These are phyloP conservation scores for Camponotus floridanus DNA, from an alignment of 1,140 invertebrate species.

Conservation along the genomic window DNA sequence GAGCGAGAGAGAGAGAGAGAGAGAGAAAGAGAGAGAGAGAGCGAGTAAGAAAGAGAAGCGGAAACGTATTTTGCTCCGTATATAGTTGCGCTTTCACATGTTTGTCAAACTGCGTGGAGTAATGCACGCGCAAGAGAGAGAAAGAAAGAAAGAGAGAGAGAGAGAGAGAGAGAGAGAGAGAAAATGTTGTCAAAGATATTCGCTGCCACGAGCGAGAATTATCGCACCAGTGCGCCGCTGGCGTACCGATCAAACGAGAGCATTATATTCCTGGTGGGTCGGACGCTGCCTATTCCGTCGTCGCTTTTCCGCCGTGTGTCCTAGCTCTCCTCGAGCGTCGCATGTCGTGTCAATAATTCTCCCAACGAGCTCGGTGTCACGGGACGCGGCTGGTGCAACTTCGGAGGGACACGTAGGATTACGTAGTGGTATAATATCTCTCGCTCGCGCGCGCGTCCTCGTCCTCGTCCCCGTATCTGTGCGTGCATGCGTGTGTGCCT, in stretches of 20 bases:
- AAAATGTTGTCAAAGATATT: not conserved
- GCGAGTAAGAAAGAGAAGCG: constrained; percentile 40
- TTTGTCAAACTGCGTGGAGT: constrained; percentile 33
- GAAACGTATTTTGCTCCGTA: constrained; percentile 51
- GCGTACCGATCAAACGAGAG: constrained; percentile 48
- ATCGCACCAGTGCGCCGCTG: constrained; percentile 18
- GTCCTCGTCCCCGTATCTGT: not conserved
- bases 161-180: constrained; percentile 2
- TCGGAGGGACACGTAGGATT: constrained; percentile 27
- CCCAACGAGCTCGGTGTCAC: constrained; percentile 56
- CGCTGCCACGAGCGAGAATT: constrained; percentile 2
- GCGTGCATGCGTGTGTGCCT: not conserved
- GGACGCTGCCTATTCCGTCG: constrained; percentile 4
- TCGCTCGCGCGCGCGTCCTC: not conserved
- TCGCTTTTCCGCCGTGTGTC: constrained; percentile 49
- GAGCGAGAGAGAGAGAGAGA: not conserved
- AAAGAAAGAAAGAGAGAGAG: constrained; percentile 12
- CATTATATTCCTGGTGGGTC: constrained; percentile 47
- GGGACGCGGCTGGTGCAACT: constrained; percentile 35
- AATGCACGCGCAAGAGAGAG: not conserved
- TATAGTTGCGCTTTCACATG: constrained; percentile 67
- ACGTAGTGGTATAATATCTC: constrained; percentile 29
- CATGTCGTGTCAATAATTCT: constrained; percentile 76
- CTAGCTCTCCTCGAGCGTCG: constrained; percentile 65
- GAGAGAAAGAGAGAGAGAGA: constrained; percentile 11